Conservation (phyloP, 1,140 invertebrate genomes). For the Harlomillsia oculata region DNA sequence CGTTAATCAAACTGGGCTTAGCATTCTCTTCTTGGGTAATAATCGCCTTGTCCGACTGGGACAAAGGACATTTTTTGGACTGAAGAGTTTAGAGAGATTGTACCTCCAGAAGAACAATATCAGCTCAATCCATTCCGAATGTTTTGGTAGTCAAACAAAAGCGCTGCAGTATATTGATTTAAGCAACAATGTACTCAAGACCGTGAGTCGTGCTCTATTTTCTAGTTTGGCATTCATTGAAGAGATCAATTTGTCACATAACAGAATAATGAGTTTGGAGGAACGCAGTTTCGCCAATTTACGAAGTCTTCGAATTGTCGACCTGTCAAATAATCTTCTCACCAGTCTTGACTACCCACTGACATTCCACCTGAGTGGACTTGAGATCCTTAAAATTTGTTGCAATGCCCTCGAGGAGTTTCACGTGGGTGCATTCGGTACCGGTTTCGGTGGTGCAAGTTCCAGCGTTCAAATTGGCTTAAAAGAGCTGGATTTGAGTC, state of each 20-base stretch:
- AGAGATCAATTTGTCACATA: slow-evolving; percentile 49
- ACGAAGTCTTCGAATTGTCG: slow-evolving; percentile 50
- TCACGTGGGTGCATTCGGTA: slow-evolving; percentile 11
- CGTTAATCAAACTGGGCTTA: slow-evolving; percentile 58
- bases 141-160: slow-evolving; percentile 27
- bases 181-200: slow-evolving; percentile 57
- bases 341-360: slow-evolving; percentile 44
- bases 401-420: slow-evolving; percentile 31
- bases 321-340: slow-evolving; percentile 54
- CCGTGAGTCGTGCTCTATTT: slow-evolving; percentile 51
- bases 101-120: slow-evolving; percentile 35
- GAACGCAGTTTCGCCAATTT: slow-evolving; percentile 49
- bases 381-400: slow-evolving; percentile 36
- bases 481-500: slow-evolving; percentile 57
- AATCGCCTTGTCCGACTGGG: slow-evolving; percentile 39
- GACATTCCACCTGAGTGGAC: slow-evolving; percentile 35
- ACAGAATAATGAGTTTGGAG: slow-evolving; percentile 44
- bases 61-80: slow-evolving; percentile 34
- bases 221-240: slow-evolving; percentile 59
- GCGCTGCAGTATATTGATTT: slow-evolving; percentile 50
- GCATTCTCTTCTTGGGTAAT: slow-evolving; percentile 46
- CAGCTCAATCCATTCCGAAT: slow-evolving; percentile 23
- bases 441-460: slow-evolving; percentile 45
- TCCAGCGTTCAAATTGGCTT: slow-evolving; percentile 52
- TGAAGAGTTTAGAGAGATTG: slow-evolving; percentile 26